These are phyloP conservation scores for Leptestheria dahalacensis DNA, from an alignment of 1,140 invertebrate species.

Conservation along the genomic window DNA sequence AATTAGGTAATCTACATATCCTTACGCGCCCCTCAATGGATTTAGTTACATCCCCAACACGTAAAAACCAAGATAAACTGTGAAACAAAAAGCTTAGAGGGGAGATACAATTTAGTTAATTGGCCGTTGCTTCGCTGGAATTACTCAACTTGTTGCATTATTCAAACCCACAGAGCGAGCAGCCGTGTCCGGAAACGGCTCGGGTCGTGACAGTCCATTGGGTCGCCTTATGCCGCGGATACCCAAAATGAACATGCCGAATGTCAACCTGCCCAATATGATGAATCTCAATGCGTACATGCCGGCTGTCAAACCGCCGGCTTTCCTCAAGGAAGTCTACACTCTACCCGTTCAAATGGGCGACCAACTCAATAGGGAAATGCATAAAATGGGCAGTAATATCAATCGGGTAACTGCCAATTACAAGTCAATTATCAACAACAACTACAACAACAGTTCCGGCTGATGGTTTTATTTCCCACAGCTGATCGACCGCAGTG, in stretches of 20 bases:
- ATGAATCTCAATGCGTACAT: slow-evolving; percentile 15
- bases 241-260: slow-evolving; percentile 11
- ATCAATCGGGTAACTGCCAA: slow-evolving; percentile 7
- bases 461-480: not conserved
- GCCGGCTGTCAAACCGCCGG: slow-evolving; percentile 10
- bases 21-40: too few relatives aligned
- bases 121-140: too few relatives aligned
- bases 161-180: not conserved
- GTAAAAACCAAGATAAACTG: too few relatives aligned
- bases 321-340: slow-evolving; percentile 13
- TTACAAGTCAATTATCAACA: not conserved
- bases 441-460: not conserved
- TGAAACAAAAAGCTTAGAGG: too few relatives aligned
- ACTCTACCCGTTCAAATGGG: slow-evolving; percentile 11
- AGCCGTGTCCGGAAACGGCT: not conserved
- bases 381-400: slow-evolving; percentile 6
- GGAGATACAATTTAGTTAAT: too few relatives aligned
- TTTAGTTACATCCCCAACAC: too few relatives aligned
- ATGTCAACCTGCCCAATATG: slow-evolving; percentile 10
- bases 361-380: slow-evolving; percentile 13
- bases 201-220: not conserved
- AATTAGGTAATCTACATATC: too few relatives aligned
- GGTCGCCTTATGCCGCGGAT: not conserved
- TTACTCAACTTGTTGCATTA: not conserved
- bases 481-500: slow-evolving; percentile 15